phyloP scores from a whole-genome alignment of 1,140 invertebrate species.

The Apis cerana region DNA sequence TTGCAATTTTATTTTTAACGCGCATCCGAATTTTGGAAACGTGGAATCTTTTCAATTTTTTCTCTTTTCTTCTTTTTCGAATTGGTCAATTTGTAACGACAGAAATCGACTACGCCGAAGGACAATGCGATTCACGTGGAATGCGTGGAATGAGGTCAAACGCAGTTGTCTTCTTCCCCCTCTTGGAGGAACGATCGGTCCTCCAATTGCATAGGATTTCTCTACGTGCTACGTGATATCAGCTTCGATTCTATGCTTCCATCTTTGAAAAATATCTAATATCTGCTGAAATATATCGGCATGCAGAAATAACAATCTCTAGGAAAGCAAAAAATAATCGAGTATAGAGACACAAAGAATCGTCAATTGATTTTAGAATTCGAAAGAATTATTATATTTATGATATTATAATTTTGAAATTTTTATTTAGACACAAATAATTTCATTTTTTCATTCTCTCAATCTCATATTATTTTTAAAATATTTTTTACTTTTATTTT shows the following conservation, averaged over 20 bases:
- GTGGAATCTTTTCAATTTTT: background rate
- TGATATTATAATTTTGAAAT: too few relatives aligned
- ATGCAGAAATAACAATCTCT: background rate
- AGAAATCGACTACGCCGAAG: conserved; percentile 3
- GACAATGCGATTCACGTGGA: conserved; percentile 33
- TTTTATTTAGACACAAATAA: too few relatives aligned
- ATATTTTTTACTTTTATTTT: too few relatives aligned
- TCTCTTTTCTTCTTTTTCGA: background rate
- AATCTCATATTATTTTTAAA: too few relatives aligned
- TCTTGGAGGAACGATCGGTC: conserved; percentile 19
- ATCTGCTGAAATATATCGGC: conserved; percentile 43
- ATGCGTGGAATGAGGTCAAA: conserved; percentile 33
- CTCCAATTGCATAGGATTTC: conserved; percentile 30
- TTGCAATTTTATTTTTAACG: background rate
- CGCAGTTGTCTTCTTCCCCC: conserved; percentile 6
- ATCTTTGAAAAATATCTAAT: conserved; percentile 52
- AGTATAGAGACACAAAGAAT: background rate
- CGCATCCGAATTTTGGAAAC: background rate
- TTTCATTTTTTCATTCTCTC: too few relatives aligned
- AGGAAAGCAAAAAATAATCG: background rate
- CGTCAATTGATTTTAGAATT: background rate
- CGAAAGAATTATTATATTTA: too few relatives aligned
- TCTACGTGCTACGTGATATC: conserved; percentile 4
- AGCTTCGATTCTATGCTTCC: conserved; percentile 1
- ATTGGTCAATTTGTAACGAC: conserved; percentile 24